phyloP scores from a whole-genome alignment of 2,888 invertebrate species.

The Tolmerus cingulatus region DNA sequence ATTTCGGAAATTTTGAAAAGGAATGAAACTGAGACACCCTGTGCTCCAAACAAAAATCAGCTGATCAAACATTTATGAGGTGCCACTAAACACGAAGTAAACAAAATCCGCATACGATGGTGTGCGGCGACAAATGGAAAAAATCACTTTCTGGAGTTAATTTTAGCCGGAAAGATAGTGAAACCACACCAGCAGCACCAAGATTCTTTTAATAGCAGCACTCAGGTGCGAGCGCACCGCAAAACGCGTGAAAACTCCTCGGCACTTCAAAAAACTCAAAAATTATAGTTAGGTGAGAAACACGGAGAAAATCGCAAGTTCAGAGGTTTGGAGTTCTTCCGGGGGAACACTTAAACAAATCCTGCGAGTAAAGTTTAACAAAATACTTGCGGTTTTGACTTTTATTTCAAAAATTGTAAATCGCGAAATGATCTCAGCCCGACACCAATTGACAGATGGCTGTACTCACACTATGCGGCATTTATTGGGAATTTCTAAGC shows the following conservation, averaged over 20 bases:
- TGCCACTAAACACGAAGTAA: slow-evolving; percentile 4
- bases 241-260: not conserved
- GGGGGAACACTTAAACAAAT: not conserved
- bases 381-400: not conserved
- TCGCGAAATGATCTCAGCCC: not conserved
- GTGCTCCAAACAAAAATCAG: slow-evolving; percentile 31
- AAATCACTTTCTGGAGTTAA: slow-evolving; percentile 19
- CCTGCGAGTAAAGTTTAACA: not conserved
- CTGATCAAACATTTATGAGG: slow-evolving; percentile 29
- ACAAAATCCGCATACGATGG: not conserved
- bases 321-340: not conserved
- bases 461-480: not conserved
- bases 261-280: not conserved
- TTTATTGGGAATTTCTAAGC: not conserved
- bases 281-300: not conserved
- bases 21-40: not conserved
- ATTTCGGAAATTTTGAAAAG: not conserved
- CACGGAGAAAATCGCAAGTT: not conserved
- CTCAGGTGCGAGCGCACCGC: not conserved
- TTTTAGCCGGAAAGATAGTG: not conserved
- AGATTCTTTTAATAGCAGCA: slow-evolving; percentile 22
- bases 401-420: not conserved
- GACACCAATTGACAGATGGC: not conserved
- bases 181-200: not conserved
- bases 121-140: not conserved